phyloP scores from a whole-genome alignment of 2,888 invertebrate species.

The Coremacera marginata region DNA sequence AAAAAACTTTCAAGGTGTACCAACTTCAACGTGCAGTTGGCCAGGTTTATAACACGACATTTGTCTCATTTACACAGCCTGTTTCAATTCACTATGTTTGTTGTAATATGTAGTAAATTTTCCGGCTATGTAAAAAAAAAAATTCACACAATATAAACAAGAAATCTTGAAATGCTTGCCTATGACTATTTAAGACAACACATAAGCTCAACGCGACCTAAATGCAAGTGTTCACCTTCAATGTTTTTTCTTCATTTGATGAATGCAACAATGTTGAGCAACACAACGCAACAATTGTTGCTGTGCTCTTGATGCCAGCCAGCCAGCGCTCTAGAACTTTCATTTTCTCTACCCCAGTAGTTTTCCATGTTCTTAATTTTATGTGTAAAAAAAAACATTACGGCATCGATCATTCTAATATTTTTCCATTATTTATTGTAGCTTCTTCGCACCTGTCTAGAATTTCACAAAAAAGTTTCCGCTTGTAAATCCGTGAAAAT shows the following conservation, averaged over 20 bases:
- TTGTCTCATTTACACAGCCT: not conserved
- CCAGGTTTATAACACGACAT: not conserved
- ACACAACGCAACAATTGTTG: too few relatives aligned
- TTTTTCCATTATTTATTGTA: slow-evolving; percentile 1
- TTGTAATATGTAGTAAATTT: too few relatives aligned
- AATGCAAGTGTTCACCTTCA: not conserved
- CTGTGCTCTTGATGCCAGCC: too few relatives aligned
- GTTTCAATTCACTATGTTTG: too few relatives aligned
- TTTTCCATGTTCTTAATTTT: slow-evolving; percentile 8
- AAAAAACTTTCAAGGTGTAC: not conserved
- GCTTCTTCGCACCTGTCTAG: slow-evolving; percentile 3
- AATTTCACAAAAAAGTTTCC: slow-evolving; percentile 24
- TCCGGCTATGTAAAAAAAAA: too few relatives aligned
- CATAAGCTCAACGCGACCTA: not conserved
- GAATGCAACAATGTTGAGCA: too few relatives aligned
- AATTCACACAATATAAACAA: too few relatives aligned
- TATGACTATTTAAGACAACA: not conserved
- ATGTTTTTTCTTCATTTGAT: not conserved
- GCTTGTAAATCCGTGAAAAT: not conserved
- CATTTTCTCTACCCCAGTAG: not conserved
- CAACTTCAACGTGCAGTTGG: not conserved
- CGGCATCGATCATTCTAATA: not conserved
- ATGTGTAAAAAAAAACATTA: not conserved
- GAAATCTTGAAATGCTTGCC: too few relatives aligned
- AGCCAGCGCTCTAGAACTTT: not conserved